phyloP scores from a whole-genome alignment of 1,140 invertebrate species.

The Oryzaephilus surinamensis region DNA sequence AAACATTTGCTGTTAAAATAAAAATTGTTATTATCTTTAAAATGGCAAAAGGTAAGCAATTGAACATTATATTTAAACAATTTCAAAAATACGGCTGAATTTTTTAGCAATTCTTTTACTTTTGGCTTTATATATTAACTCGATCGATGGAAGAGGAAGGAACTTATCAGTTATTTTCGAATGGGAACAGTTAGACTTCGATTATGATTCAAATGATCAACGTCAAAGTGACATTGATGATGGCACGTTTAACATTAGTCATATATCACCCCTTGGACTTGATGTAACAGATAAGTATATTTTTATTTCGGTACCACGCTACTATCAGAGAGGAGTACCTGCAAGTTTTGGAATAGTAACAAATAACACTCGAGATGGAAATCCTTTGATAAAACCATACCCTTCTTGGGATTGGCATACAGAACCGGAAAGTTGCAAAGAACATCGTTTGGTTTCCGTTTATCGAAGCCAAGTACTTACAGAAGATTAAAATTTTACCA shows the following conservation, averaged over 20 bases:
- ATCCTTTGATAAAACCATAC: conserved; percentile 43
- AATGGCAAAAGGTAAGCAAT: no score
- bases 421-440: conserved; percentile 26
- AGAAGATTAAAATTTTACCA: no score
- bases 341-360: conserved; percentile 53
- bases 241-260: conserved; percentile 47
- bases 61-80: no score
- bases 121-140: no score
- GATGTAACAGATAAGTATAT: conserved; percentile 45
- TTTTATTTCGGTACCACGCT: conserved; percentile 62
- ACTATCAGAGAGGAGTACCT: conserved; percentile 55
- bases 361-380: conserved; percentile 35
- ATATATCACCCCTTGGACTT: conserved; percentile 57
- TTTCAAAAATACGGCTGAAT: no score
- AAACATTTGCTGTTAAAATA: no score
- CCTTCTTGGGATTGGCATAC: conserved; percentile 42
- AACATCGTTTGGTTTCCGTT: conserved; percentile 40
- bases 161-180: no score
- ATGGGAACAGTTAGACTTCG: conserved; percentile 31
- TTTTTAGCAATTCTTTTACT: no score
- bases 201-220: conserved; percentile 38
- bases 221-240: conserved; percentile 41
- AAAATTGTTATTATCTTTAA: no score
- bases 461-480: no score
- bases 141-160: no score